Evolutionary conservation across 2,888 invertebrate species (phyloP), one percentile per base, ranked within the genome.

Genomic region (Protonemura montana): DNA sequence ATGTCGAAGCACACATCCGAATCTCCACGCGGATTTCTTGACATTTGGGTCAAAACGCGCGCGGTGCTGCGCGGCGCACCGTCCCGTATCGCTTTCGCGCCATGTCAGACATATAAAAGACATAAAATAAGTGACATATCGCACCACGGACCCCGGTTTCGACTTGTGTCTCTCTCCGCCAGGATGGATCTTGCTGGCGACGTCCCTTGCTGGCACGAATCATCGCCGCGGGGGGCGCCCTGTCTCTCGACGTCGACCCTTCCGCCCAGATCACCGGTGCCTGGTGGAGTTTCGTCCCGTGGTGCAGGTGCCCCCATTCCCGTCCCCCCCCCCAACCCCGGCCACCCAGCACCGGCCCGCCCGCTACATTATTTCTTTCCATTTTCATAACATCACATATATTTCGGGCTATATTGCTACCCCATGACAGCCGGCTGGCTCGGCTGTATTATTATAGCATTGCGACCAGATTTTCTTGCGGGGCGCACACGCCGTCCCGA

Each of bases 301-400:
- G n/a, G n/a, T 59, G 6, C 59, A 59, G 59, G 59, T 59, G 59
- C 59, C 59, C 59, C 59, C 59, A 59, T 59, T 59, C 59, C 21
- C 59, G 2, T 21, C 59, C 59, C 21, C 59, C 59, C 21, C 16
- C 59, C 59, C 59, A 16, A 21, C 59, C 3, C 13, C 21, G 6
- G 16, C 59, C 59, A 21, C 13, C 59, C 7, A 21, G 59, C 59
- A 2, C 59, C 35, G 10, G 10, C 3, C 76, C 76, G 10, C 78
- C 78, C 27, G n/a, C 26, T 27, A 78, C 78, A 78, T 78, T 78
- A 78, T 78, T 78, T 78, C 78, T 78, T 78, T 28, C 26, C 28
- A 78, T 78, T 78, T 78, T 78, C 78, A 78, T 78, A 78, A 78
- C 78, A 78, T 26, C 10, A 78, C 78, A 78, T 78, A 78, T 78